These are phyloP conservation scores for Calypte anna DNA, from an alignment of 2,113 vertebrate species.

Conservation along the genomic window DNA sequence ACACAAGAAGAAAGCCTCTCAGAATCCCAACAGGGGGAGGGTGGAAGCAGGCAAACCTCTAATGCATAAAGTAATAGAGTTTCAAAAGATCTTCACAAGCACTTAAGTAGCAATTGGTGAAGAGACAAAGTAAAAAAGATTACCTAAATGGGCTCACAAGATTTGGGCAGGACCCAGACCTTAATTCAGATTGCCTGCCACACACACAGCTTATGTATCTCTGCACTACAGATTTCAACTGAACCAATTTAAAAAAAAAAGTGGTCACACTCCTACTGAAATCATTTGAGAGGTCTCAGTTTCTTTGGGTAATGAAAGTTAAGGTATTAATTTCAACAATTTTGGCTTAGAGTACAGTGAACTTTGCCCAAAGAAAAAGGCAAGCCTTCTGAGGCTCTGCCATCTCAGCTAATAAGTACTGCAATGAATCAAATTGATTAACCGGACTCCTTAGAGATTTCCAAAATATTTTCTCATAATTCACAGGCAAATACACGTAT, in stretches of 20 bases:
- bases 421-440: conserved; percentile 55
- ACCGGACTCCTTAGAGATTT: conserved; percentile 2
- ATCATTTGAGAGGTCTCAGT: background rate
- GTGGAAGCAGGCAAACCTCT: conserved; percentile 42
- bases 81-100: conserved; percentile 62
- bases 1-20: conserved; percentile 46
- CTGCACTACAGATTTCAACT: background rate
- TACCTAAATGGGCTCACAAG: conserved; percentile 17
- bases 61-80: conserved; percentile 53
- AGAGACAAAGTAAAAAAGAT: conserved; percentile 9
- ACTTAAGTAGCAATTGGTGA: conserved; percentile 32
- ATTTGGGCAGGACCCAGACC: background rate
- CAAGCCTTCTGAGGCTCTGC: conserved; percentile 28
- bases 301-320: conserved; percentile 25
- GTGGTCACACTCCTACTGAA: background rate
- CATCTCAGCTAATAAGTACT: conserved; percentile 17
- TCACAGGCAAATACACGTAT: conserved; percentile 5
- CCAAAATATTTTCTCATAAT: conserved; percentile 18
- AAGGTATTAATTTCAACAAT: background rate
- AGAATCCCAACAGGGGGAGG: conserved; percentile 46
- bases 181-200: background rate
- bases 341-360: conserved; percentile 9
- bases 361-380: conserved; percentile 33
- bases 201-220: too few species aligned
- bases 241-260: background rate